phyloP scores from a whole-genome alignment of 1,140 invertebrate species.

The Lucilia sericata region DNA sequence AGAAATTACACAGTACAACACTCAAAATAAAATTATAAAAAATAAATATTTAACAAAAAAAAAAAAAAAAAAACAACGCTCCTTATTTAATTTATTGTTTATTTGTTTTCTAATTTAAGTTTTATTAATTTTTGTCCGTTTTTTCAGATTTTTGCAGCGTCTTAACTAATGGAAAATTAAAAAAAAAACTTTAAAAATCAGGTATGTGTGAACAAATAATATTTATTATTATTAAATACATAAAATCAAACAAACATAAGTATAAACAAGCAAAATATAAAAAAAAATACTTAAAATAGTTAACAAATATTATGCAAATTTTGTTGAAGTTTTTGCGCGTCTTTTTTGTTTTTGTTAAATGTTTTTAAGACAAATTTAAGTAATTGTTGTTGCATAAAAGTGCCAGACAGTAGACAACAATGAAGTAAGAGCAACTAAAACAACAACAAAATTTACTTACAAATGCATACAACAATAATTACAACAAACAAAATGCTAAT shows the following conservation, averaged over 20 bases:
- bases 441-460: background rate
- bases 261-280: too few relatives aligned
- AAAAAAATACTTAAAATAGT: background rate
- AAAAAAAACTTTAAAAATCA: background rate
- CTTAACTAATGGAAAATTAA: background rate
- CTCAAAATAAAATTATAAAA: background rate
- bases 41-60: background rate
- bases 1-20: background rate
- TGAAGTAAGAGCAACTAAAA: background rate
- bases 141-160: too few relatives aligned
- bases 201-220: too few relatives aligned
- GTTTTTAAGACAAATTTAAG: background rate
- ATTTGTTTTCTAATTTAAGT: background rate
- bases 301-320: background rate
- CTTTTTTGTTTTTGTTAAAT: too few relatives aligned
- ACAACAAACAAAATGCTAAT: background rate
- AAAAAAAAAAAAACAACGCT: conserved; percentile 13
- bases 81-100: background rate
- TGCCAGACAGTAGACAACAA: background rate
- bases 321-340: too few relatives aligned
- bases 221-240: too few relatives aligned
- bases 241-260: too few relatives aligned
- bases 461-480: background rate
- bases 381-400: background rate
- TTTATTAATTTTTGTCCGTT: background rate